Percentiles rank a stretch among this genome's conserved stretches.
Evolutionary conservation across 1,140 invertebrate species (phyloP).

Genomic region (Mizuhopecten yessoensis): DNA sequence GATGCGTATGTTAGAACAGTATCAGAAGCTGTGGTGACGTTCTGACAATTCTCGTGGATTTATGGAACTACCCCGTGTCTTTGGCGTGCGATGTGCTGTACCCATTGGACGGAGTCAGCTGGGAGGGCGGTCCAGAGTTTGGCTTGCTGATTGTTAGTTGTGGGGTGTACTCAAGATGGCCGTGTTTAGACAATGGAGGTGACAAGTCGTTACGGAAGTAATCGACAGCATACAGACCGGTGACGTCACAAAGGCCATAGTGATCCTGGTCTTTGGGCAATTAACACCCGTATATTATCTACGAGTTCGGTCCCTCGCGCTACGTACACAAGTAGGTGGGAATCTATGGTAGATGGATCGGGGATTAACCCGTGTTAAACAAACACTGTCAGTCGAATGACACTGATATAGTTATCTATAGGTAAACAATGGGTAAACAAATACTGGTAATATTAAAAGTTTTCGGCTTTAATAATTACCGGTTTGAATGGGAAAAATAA

Average conservation of each 20-base stretch:
- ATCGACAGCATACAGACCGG: not conserved
- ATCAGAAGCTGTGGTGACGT: not conserved
- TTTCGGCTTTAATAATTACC: too few relatives aligned
- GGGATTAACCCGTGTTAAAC: not conserved
- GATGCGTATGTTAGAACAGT: not conserved
- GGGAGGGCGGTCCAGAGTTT: not conserved
- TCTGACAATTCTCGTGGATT: not conserved
- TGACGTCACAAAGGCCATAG: slow-evolving; percentile 6
- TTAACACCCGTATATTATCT: not conserved
- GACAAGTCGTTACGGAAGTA: slow-evolving; percentile 9
- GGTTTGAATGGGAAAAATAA: too few relatives aligned
- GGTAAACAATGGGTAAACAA: too few relatives aligned
- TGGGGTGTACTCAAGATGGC: not conserved
- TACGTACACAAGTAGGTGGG: not conserved
- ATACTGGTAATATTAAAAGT: too few relatives aligned
- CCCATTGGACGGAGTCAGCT: not conserved
- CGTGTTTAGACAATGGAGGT: not conserved
- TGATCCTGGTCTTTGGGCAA: not conserved
- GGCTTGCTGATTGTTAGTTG: not conserved
- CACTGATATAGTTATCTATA: not conserved
- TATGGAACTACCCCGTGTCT: not conserved
- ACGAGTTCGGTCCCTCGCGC: not conserved
- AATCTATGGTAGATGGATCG: not conserved
- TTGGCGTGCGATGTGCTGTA: not conserved
- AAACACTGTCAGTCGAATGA: not conserved